phyloP scores from a whole-genome alignment of 2,888 invertebrate genomes.

The Hirtodrosophila duncani region DNA sequence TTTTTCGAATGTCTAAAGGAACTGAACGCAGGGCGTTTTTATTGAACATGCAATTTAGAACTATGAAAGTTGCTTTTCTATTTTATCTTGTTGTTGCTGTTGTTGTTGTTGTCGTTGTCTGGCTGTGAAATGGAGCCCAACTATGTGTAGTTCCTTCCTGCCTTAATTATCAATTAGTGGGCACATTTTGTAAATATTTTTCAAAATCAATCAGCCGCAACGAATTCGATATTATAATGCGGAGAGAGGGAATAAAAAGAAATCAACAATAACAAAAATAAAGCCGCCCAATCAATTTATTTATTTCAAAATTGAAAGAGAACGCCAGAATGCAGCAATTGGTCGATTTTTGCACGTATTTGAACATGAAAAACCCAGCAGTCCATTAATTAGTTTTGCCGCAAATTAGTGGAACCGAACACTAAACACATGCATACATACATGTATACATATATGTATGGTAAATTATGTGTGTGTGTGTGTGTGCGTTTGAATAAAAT shows the following conservation, averaged over 20 bases:
- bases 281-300: conserved; percentile 54
- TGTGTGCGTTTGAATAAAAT: no score
- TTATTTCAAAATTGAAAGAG: conserved; percentile 35
- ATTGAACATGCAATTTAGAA: conserved; percentile 62
- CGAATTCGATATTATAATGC: conserved; percentile 39
- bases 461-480: neutral
- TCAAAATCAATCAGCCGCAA: conserved; percentile 49
- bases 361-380: conserved; percentile 20
- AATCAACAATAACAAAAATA: conserved; percentile 2
- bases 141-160: conserved; percentile 61
- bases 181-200: conserved; percentile 45
- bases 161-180: conserved; percentile 69
- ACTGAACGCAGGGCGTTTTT: conserved; percentile 45
- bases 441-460: neutral
- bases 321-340: conserved; percentile 21
- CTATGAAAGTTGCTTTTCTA: neutral
- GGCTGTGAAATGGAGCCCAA: conserved; percentile 39
- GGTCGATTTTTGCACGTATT: conserved; percentile 14
- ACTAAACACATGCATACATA: conserved; percentile 22
- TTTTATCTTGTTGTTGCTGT: conserved; percentile 21
- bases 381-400: conserved; percentile 64
- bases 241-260: neutral
- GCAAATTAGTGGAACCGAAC: conserved; percentile 70
- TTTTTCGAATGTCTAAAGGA: conserved; percentile 11
- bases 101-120: conserved; percentile 11